phyloP scores from a whole-genome alignment of 1,140 invertebrate species.

The Druon quercuslanigerum region DNA sequence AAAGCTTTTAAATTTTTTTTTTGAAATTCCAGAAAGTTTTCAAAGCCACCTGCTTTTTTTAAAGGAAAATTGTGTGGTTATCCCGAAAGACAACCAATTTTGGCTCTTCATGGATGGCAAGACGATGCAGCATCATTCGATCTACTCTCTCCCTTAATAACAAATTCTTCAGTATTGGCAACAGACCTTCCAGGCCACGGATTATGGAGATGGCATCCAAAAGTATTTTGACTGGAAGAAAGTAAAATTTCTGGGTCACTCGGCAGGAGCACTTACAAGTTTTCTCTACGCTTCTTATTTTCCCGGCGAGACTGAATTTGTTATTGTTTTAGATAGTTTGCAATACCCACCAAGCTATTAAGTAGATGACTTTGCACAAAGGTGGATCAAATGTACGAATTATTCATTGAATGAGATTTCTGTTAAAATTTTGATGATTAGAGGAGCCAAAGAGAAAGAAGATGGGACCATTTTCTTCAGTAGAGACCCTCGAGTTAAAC shows the following conservation, averaged over 20 bases:
- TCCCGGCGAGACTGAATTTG: slow-evolving; percentile 78
- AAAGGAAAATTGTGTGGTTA: slow-evolving; percentile 80
- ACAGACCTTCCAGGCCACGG: slow-evolving; percentile 84
- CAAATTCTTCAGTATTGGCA: slow-evolving; percentile 78
- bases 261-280: slow-evolving; percentile 79
- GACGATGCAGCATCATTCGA: slow-evolving; percentile 85
- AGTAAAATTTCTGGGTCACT: slow-evolving; percentile 80
- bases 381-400: slow-evolving; percentile 72
- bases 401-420: slow-evolving; percentile 76
- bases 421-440: slow-evolving; percentile 76
- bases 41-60: not conserved
- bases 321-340: slow-evolving; percentile 79
- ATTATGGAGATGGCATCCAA: slow-evolving; percentile 79
- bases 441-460: slow-evolving; percentile 74
- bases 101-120: slow-evolving; percentile 84
- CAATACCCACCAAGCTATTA: slow-evolving; percentile 78
- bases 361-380: slow-evolving; percentile 77
- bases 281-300: slow-evolving; percentile 77
- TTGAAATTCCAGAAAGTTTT: not conserved
- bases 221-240: slow-evolving; percentile 82
- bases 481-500: slow-evolving; percentile 67
- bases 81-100: slow-evolving; percentile 77
- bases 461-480: slow-evolving; percentile 79
- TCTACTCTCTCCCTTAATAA: slow-evolving; percentile 78
- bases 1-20: too few species aligned